Base-by-base conservation (phyloP, 2,797 vertebrate species). In the Aulostomus chinensis region DNA sequence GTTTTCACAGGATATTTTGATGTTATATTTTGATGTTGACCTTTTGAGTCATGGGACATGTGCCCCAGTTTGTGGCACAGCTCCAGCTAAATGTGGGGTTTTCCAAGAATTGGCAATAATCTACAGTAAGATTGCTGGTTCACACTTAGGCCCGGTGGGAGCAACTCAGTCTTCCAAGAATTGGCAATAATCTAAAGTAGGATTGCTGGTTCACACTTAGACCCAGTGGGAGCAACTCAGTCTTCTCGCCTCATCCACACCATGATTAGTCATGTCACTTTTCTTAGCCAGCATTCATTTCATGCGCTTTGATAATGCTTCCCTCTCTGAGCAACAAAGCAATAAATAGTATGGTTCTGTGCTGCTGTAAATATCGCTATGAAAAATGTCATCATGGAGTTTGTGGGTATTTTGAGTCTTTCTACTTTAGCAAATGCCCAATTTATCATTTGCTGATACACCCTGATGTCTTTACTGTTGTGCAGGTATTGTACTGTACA, bases 251-350 rank as follows among this genome's bases (percentile, higher is more conserved):
- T 48, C 2, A 2, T 68, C 47, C 22, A 36, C 39, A 48, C 39
- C 12, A 63, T 56, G 30, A 73, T 53, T 29, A 45, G 55, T 45
- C 13, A 35, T 29, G 38, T 43, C 12, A 28, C 12, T 48, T 61
- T 58, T 42, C 54, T 4, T 31, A 7, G 14, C 12, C 45, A 26
- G 29, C 12, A 49, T 60, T 58, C 9, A 60, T 56, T 66, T 69
- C 25, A 50, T 51, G 37, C 0, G 2, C 12, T 30, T 37, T 29
- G 41, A 13, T 25, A 48, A 39, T 28, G 14, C 3, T 32, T 57
- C 50, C 58, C 37, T 60, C 68, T 66, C 73, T 24, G 16, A 67
- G 60, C 60, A 59, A 26, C 55, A 72, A 56, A 76, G 60, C 63
- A 75, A 81, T 76, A 69, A 68, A 68, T 58, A 64, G 38, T 28